Percentiles rank a stretch among this genome's conserved stretches.
These are phyloP conservation scores for Prietella phreatophila DNA, from an alignment of 2,113 vertebrate species.

Conservation along the genomic window DNA sequence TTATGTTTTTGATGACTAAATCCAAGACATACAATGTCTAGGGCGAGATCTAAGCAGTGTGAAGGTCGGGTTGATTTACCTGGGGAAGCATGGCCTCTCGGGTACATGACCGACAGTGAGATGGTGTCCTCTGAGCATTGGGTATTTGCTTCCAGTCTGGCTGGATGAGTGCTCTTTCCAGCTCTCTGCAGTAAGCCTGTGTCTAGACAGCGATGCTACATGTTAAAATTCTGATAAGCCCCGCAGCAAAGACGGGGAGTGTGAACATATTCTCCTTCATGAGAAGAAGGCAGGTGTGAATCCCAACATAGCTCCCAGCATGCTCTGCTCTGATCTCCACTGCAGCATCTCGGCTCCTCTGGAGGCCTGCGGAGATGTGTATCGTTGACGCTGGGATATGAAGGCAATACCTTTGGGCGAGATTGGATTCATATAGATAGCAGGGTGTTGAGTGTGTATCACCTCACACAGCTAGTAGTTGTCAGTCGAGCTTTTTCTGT, in stretches of 20 bases:
- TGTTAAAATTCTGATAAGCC: slow-evolving; percentile 51
- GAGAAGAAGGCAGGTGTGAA: slow-evolving; percentile 53
- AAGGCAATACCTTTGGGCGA: slow-evolving; percentile 51
- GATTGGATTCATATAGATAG: slow-evolving; percentile 19
- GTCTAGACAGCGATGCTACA: slow-evolving; percentile 50
- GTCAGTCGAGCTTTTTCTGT: neutral
- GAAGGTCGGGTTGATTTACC: neutral
- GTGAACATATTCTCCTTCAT: slow-evolving; percentile 39
- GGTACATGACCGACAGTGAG: neutral
- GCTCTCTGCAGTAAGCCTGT: slow-evolving; percentile 40
- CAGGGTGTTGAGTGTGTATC: slow-evolving; percentile 32
- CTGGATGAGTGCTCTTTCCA: slow-evolving; percentile 21
- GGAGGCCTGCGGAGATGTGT: slow-evolving; percentile 41
- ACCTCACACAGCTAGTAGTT: slow-evolving; percentile 24
- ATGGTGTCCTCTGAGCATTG: slow-evolving; percentile 4
- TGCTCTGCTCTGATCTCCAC: slow-evolving; percentile 59
- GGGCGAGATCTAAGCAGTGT: neutral
- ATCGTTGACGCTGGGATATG: slow-evolving; percentile 53
- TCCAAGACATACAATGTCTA: neutral
- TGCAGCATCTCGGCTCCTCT: slow-evolving; percentile 49
- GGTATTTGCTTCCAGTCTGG: slow-evolving; percentile 27
- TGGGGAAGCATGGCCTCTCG: neutral
- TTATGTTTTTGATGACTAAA: neutral
- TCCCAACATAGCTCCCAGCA: slow-evolving; percentile 44
- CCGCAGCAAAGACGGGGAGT: slow-evolving; percentile 32